Conservation (phyloP, 2,888 invertebrate genomes). For the Caenorhabditis japonica region DNA sequence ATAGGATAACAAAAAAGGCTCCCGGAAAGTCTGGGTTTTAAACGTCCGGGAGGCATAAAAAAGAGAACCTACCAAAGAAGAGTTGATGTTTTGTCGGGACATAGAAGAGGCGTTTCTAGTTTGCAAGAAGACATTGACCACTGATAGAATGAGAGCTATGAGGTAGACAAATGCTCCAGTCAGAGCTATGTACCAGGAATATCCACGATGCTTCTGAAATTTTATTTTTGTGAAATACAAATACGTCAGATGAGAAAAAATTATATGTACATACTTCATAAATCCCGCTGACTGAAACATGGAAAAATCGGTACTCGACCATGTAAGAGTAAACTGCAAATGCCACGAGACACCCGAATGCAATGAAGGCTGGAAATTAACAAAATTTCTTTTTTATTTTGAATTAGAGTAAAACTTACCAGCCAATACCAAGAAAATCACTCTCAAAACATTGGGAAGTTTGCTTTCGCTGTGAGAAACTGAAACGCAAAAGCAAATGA, state of each 20-base stretch:
- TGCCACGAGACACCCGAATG: constrained; percentile 61
- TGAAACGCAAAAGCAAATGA: constrained; percentile 71
- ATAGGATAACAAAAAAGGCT: too few relatives aligned
- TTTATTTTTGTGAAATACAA: background rate
- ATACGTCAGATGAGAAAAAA: too few relatives aligned
- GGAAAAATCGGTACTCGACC: constrained; percentile 76
- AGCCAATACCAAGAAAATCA: constrained; percentile 35
- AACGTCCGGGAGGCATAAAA: background rate
- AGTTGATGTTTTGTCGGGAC: constrained; percentile 47
- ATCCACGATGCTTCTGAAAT: constrained; percentile 73
- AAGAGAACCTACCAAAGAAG: constrained; percentile 34
- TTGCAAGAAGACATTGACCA: constrained; percentile 23
- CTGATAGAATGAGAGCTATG: constrained; percentile 34
- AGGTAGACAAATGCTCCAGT: constrained; percentile 62
- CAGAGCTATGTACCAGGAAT: constrained; percentile 71
- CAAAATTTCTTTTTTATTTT: too few relatives aligned
- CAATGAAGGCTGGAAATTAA: constrained; percentile 57
- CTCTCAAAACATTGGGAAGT: constrained; percentile 29
- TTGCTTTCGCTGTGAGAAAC: constrained; percentile 41
- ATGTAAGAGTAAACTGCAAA: constrained; percentile 73
- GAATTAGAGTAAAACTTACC: constrained; percentile 31
- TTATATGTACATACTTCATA: constrained; percentile 67
- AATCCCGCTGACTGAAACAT: constrained; percentile 75
- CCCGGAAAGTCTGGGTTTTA: too few relatives aligned
- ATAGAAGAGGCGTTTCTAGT: constrained; percentile 23